Conservation (phyloP, 1,140 invertebrate genomes). For the Leptinotarsa texana region DNA sequence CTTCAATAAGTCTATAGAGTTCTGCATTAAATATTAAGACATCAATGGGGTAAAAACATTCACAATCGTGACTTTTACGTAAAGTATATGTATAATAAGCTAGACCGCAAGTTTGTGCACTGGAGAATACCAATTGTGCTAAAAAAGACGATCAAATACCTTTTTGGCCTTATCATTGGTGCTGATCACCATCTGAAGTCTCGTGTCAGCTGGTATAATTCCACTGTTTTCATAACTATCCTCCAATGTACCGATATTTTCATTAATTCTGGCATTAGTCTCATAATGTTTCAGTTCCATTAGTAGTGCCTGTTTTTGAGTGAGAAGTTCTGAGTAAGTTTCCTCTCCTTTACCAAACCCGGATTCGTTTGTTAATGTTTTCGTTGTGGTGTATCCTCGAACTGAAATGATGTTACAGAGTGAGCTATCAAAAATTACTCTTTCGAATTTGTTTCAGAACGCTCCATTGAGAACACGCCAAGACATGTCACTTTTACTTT, state of each 20-base stretch:
- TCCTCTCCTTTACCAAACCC: constrained; percentile 69
- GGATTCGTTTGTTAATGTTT: constrained; percentile 50
- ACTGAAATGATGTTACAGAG: constrained; percentile 60
- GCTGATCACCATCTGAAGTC: constrained; percentile 61
- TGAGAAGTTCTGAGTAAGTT: constrained; percentile 76
- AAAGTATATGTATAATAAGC: no score
- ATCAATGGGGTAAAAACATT: no score
- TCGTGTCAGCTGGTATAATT: constrained; percentile 69
- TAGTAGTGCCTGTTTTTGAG: constrained; percentile 79
- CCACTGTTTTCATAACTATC: constrained; percentile 56
- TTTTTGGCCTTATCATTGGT: constrained; percentile 50
- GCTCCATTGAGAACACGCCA: no score
- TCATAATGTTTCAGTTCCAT: constrained; percentile 85
- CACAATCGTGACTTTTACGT: no score
- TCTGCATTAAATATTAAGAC: no score
- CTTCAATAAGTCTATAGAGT: no score
- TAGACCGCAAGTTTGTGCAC: no score
- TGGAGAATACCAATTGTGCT: neutral
- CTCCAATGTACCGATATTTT: constrained; percentile 35
- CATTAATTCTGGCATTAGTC: constrained; percentile 58
- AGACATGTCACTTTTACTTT: no score
- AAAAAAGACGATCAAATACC: constrained; percentile 22
- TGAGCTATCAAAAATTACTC: neutral
- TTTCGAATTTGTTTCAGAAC: no score
- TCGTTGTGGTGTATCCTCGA: constrained; percentile 71